phyloP scores from a whole-genome alignment of 2,888 invertebrate genomes.

The Himalopsyche anomala region DNA sequence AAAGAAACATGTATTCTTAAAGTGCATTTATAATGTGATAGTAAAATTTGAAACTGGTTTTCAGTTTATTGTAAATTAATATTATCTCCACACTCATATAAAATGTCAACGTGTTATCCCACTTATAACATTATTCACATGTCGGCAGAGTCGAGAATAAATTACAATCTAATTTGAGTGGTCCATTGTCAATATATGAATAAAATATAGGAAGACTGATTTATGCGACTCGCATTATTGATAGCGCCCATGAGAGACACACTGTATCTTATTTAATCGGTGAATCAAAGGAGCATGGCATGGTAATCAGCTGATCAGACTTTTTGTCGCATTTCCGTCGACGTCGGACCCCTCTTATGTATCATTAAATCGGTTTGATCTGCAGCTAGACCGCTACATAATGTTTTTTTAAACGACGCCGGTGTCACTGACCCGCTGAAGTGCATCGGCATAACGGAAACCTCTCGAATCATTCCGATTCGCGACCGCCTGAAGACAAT shows the following conservation, averaged over 20 bases:
- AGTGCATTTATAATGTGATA: no score
- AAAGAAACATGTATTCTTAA: no score
- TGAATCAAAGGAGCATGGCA: background rate
- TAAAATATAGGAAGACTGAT: no score
- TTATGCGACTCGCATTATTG: background rate
- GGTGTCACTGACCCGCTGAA: background rate
- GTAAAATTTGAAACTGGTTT: no score
- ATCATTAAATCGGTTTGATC: conserved; percentile 41
- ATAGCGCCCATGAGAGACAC: background rate
- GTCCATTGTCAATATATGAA: no score
- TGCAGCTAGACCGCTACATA: background rate
- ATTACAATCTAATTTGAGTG: no score
- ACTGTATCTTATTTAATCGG: background rate
- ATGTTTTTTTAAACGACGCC: conserved; percentile 41
- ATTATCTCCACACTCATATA: no score
- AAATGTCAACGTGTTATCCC: no score
- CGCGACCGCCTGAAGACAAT: background rate
- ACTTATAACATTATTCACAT: no score
- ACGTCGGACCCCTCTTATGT: conserved; percentile 6
- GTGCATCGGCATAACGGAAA: background rate
- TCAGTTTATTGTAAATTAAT: no score
- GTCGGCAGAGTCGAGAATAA: no score
- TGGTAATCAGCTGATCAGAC: conserved; percentile 26
- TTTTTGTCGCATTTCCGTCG: background rate
- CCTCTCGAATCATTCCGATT: background rate